Base-by-base conservation (phyloP, 2,113 vertebrate species). In the Craseonycteris thonglongyai region DNA sequence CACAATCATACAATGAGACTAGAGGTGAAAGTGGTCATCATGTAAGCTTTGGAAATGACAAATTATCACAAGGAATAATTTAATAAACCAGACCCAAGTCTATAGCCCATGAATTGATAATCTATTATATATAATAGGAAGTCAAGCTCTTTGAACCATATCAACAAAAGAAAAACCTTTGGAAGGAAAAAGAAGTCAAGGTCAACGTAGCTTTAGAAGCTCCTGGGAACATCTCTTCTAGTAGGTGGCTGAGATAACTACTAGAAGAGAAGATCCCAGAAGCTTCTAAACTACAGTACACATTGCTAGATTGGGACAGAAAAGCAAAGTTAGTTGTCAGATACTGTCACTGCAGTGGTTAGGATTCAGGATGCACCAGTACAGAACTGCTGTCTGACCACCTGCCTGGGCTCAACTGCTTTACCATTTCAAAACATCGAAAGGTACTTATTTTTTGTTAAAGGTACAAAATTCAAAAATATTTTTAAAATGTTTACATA, bases 381-480 rank as follows among this genome's bases (percentile, higher is more conserved):
- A 58, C 5, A 30, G 56, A 93, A 78, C 11, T 63, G 1, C 19
- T 40, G 18, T 76, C 22, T 30, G 68, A 76, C 26, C 56, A 93
- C 59, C 59, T 38, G 30, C 66, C 33, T 59, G 54, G 28, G 30
- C 26, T 80, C 72, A 74, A n/a, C n/a, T 65, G 80, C 35, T 13
- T 88, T 7, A 6, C 38, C 80, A 82, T 88, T 91, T 82, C 68
- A 83, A 59, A 96, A 93, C 35, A 21, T 78, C 47, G 72, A 19
- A 90, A 65, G n/a, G 19, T 54, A 24, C 16, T 86, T 51, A 66
- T 54, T 85, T 85, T 90, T 85, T 5, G 16, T 72, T 75, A 95
- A 94, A 81, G 63, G 26, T 74, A 79, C 49, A 83, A 21, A 94
- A 95, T 47, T 89, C 22, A 96, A 81, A 40, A n/a, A n/a, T n/a